Base-by-base conservation (phyloP, 2,888 invertebrate genomes). In the Nipponacmea schrenckii region DNA sequence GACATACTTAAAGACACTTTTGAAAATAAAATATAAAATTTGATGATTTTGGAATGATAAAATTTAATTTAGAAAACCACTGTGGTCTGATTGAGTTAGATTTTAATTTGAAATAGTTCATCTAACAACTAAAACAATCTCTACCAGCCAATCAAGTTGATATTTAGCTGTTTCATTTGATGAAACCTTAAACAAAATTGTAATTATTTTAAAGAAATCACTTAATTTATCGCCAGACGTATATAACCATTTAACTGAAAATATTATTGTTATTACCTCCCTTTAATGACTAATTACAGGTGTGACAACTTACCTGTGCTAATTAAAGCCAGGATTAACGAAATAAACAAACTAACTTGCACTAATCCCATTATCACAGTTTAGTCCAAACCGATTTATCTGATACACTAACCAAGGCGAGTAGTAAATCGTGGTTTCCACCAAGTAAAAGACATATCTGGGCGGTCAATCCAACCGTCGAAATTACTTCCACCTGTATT, bases 211-310 rank as follows among this genome's bases (percentile, higher is more conserved):
- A n/a, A n/a, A n/a, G n/a, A n/a, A n/a, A n/a, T n/a, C n/a, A n/a
- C n/a, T n/a, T n/a, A n/a, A n/a, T n/a, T n/a, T n/a, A n/a, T n/a
- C n/a, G n/a, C n/a, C n/a, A n/a, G n/a, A n/a, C n/a, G 17, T 17
- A 20, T n/a, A 14, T 0, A 56, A 56, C 20, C 2, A 20, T 15
- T 20, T 24, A 56, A 12, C 20, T 24, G n/a, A 3, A 56, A 24
- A 56, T 56, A 56, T 56, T 56, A 24, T 56, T 20, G 56, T 56
- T 10, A 56, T 56, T 56, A 56, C 20, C 56, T 56, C 56, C 56
- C 56, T 24, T 56, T 8, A 56, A 56, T 56, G 20, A 56, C 20
- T 24, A 56, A 24, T 56, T 20, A 24, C 14, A 24, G 24, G 24
- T 24, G 24, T 56, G 10, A 24, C 20, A 24, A 56, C 56, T 56